Percentiles rank a stretch among this genome's conserved stretches.
These are phyloP conservation scores for Synodontis membranacea DNA, from an alignment of 2,113 vertebrate genomes.

Conservation along the genomic window DNA sequence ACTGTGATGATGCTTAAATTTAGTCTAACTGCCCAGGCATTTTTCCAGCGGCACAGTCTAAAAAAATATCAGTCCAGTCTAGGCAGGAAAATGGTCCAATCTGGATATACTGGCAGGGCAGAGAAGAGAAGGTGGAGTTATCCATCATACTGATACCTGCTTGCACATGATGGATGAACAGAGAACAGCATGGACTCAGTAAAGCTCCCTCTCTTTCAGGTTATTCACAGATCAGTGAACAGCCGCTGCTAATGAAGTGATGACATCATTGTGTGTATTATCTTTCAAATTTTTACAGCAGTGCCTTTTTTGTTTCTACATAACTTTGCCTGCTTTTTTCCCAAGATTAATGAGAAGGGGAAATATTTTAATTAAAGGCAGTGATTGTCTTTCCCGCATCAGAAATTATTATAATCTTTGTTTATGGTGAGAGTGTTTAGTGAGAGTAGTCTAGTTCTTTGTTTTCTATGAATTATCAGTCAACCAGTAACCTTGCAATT, in stretches of 20 bases:
- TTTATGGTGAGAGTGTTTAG: constrained; percentile 13
- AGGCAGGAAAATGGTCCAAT: background rate
- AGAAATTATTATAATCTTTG: constrained; percentile 53
- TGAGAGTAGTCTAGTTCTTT: constrained; percentile 46
- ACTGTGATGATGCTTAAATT: background rate
- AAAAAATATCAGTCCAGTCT: constrained; percentile 1
- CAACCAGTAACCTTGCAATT: constrained; percentile 54
- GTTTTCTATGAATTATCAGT: constrained; percentile 63
- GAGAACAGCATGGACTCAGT: constrained; percentile 83
- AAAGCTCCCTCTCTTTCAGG: constrained; percentile 76
- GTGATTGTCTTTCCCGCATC: constrained; percentile 48
- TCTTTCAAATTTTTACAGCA: constrained; percentile 76
- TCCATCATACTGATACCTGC: constrained; percentile 81
- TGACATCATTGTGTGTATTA: constrained; percentile 76
- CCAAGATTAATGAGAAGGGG: constrained; percentile 33
- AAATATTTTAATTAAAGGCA: constrained; percentile 53
- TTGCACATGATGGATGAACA: constrained; percentile 81
- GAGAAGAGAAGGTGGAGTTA: constrained; percentile 63
- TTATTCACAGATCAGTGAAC: constrained; percentile 87
- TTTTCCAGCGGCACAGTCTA: background rate
- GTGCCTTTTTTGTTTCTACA: constrained; percentile 75
- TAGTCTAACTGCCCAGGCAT: background rate
- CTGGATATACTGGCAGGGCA: background rate
- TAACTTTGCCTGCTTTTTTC: constrained; percentile 62
- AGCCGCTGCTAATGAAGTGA: constrained; percentile 79